These are phyloP conservation scores for Sinotaia quadrata DNA, from an alignment of 2,888 invertebrate species.

Conservation along the genomic window DNA sequence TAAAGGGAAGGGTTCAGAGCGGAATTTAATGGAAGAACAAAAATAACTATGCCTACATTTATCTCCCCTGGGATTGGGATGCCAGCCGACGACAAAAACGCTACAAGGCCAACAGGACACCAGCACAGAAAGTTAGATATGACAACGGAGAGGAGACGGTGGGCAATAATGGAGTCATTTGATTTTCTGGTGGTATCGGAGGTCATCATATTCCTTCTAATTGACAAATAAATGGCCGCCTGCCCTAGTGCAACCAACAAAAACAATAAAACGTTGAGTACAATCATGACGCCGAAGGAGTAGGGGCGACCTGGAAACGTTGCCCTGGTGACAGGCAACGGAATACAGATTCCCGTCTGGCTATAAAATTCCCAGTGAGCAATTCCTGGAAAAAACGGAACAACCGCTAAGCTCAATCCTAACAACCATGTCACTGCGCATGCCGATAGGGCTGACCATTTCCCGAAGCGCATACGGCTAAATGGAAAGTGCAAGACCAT, in stretches of 20 bases:
- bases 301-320: conserved; percentile 68
- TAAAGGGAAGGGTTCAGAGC: conserved; percentile 73
- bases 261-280: conserved; percentile 64
- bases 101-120: conserved; percentile 35
- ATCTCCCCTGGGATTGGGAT: conserved; percentile 27
- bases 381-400: conserved; percentile 57
- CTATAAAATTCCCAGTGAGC: conserved; percentile 55
- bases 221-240: conserved; percentile 61
- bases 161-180: conserved; percentile 31
- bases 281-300: conserved; percentile 64
- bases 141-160: conserved; percentile 28
- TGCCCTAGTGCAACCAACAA: conserved; percentile 64
- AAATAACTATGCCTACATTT: conserved; percentile 54
- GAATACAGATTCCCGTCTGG: conserved; percentile 65
- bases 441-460: conserved; percentile 45
- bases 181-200: neutral
- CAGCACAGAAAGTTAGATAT: conserved; percentile 35
- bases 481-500: conserved; percentile 78
- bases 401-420: conserved; percentile 52
- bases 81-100: conserved; percentile 19
- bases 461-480: conserved; percentile 50
- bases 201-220: conserved; percentile 23
- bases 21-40: conserved; percentile 75
- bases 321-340: conserved; percentile 66
- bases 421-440: conserved; percentile 54